These are phyloP conservation scores for Podargus strigoides DNA, from an alignment of 2,797 vertebrate genomes.

Conservation along the genomic window DNA sequence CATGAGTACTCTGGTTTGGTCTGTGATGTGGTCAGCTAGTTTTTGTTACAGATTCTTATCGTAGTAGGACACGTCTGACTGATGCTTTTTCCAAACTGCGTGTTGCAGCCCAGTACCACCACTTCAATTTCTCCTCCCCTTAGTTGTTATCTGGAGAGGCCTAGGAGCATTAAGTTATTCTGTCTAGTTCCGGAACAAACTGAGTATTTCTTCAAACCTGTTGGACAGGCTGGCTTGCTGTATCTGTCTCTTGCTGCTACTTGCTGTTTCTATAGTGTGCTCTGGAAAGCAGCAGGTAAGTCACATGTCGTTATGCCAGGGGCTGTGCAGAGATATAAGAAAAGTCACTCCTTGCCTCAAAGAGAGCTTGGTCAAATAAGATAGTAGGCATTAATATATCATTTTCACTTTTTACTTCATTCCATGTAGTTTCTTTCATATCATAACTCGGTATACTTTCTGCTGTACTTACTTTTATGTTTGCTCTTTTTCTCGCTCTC, in stretches of 20 bases:
- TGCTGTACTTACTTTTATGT: background rate
- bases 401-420: background rate
- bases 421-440: background rate
- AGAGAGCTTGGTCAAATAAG: background rate
- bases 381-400: background rate
- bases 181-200: background rate
- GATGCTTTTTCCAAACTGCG: background rate
- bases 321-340: background rate
- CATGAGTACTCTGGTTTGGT: accelerated
- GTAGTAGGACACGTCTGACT: background rate
- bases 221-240: background rate
- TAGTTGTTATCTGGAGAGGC: background rate
- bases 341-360: background rate
- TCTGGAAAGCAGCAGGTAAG: background rate
- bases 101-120: background rate
- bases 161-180: background rate
- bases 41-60: background rate
- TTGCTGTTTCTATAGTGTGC: background rate
- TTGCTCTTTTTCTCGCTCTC: background rate
- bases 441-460: background rate
- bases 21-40: accelerated
- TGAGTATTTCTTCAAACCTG: background rate
- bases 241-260: background rate
- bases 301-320: accelerated
- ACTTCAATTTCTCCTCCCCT: background rate